Conservation (phyloP, 2,888 invertebrate genomes). For the Tipula unca region DNA sequence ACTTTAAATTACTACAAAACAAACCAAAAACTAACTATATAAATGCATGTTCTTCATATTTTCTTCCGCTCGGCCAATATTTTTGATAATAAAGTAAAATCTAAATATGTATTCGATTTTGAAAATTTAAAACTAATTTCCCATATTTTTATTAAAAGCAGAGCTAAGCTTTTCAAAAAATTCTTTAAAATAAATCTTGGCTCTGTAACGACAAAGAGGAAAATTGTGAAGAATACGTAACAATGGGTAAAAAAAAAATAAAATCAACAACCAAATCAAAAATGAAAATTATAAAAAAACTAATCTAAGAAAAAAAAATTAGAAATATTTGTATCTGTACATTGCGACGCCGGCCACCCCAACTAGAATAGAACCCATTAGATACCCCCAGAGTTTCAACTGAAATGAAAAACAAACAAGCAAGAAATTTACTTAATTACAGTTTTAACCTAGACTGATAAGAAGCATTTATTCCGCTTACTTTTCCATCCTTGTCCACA, state of each 20-base stretch:
- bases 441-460: background rate
- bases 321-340: conserved; percentile 57
- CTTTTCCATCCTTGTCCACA: conserved; percentile 31
- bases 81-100: background rate
- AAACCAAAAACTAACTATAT: background rate
- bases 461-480: background rate
- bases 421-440: background rate
- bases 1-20: background rate
- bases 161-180: background rate
- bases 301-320: conserved; percentile 20
- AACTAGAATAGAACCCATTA: conserved; percentile 59
- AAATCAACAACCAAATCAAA: background rate
- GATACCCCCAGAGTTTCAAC: conserved; percentile 40
- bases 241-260: background rate
- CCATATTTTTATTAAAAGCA: background rate
- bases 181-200: background rate
- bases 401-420: conserved; percentile 27
- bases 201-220: background rate
- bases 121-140: background rate
- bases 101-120: background rate
- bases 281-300: background rate
- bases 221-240: background rate
- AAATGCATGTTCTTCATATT: background rate
- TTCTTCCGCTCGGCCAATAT: background rate
- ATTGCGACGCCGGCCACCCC: conserved; percentile 64